A percentile compares a stretch with the other conserved stretches of the same genome.
These are phyloP conservation scores for Zosterops hypoxanthus DNA, from an alignment of 2,113 vertebrate genomes.

Conservation along the genomic window DNA sequence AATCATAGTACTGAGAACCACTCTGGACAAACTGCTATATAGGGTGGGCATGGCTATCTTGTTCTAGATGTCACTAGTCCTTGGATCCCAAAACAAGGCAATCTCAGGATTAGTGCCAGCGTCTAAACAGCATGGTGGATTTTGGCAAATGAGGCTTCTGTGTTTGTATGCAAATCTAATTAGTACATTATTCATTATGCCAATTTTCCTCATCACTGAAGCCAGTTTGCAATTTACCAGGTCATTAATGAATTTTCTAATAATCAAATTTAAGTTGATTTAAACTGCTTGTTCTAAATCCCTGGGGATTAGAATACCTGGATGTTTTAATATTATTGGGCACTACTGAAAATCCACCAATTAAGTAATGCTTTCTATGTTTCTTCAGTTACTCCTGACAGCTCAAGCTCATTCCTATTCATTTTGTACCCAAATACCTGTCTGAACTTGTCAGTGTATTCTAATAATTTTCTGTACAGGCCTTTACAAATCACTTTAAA, in stretches of 20 bases:
- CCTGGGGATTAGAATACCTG: neutral
- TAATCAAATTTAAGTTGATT: neutral
- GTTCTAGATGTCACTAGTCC: neutral
- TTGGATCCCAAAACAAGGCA: neutral
- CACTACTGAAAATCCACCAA: neutral
- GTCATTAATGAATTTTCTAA: neutral
- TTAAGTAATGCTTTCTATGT: neutral
- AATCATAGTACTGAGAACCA: neutral
- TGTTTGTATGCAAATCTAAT: neutral
- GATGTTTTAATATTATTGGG: neutral
- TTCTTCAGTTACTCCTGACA: conserved; percentile 7
- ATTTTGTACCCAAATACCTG: neutral
- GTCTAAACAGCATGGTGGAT: neutral
- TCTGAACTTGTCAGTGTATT: neutral
- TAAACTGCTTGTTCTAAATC: neutral
- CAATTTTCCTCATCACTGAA: neutral
- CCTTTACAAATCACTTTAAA: neutral
- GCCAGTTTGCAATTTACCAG: neutral
- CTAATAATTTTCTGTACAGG: neutral
- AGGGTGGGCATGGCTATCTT: neutral
- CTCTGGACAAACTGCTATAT: neutral
- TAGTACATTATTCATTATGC: neutral
- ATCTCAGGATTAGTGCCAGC: neutral
- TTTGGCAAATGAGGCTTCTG: neutral
- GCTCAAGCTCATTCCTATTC: neutral